Conservation (phyloP, 2,888 invertebrate species). For the Calliphora vomitoria region DNA sequence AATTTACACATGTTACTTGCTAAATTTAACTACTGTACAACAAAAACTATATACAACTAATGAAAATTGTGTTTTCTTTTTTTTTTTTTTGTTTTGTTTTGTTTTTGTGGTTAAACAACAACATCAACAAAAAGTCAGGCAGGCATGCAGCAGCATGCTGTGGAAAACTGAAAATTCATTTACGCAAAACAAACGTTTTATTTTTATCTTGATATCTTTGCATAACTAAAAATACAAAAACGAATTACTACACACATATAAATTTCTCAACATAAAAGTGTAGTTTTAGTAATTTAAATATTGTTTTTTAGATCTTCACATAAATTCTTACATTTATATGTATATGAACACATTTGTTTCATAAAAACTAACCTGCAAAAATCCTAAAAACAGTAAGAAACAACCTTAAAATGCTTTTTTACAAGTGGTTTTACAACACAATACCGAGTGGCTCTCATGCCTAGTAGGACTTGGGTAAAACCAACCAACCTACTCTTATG, state of each 20-base stretch:
- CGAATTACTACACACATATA: not conserved
- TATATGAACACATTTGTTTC: too few relatives aligned
- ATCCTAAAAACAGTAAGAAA: slow-evolving; percentile 15
- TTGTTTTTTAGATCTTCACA: not conserved
- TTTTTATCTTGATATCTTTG: slow-evolving; percentile 17
- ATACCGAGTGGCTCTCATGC: slow-evolving; percentile 14
- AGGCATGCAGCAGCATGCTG: slow-evolving; percentile 20
- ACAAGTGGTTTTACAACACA: slow-evolving; percentile 49
- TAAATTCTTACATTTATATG: not conserved
- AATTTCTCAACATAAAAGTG: not conserved
- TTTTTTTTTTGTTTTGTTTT: not conserved
- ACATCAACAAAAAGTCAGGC: not conserved
- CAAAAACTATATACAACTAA: slow-evolving; percentile 33
- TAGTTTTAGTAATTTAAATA: slow-evolving; percentile 25
- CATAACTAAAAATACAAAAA: not conserved
- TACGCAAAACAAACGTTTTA: slow-evolving; percentile 21
- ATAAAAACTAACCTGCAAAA: slow-evolving; percentile 19
- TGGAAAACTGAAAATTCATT: slow-evolving; percentile 18
- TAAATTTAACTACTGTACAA: slow-evolving; percentile 53
- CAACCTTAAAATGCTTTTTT: slow-evolving; percentile 27
- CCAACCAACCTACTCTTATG: slow-evolving; percentile 4
- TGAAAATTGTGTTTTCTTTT: slow-evolving; percentile 53
- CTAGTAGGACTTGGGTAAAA: not conserved
- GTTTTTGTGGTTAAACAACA: slow-evolving; percentile 36
- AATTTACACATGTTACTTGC: slow-evolving; percentile 63